Percentiles rank a stretch among this genome's conserved stretches.
These are phyloP conservation scores for Neodiprion fabricii DNA, from an alignment of 1,140 invertebrate genomes.

Conservation along the genomic window DNA sequence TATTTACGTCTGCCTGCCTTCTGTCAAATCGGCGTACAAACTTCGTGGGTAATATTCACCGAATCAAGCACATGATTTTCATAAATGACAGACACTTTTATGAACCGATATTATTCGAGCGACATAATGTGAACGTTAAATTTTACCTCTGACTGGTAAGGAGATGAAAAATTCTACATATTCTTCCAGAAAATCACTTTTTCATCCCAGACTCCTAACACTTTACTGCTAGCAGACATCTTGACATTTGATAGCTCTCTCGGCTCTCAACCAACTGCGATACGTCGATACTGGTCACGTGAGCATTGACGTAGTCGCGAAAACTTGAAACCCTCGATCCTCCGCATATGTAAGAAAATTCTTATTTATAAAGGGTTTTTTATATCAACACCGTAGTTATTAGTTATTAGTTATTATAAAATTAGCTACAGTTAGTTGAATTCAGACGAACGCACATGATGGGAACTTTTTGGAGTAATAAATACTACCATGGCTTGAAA, in stretches of 20 bases:
- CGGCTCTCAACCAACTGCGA: constrained; percentile 31
- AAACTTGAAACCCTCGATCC: neutral
- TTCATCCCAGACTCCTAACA: constrained; percentile 40
- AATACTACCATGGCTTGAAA: no score
- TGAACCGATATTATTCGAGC: neutral
- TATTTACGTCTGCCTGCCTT: constrained; percentile 50
- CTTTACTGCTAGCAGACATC: constrained; percentile 51
- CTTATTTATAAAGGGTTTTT: no score
- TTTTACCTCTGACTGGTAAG: constrained; percentile 43
- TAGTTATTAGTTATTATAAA: no score
- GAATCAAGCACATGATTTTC: neutral
- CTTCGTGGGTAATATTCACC: constrained; percentile 33
- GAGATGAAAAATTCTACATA: constrained; percentile 42
- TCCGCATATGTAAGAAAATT: no score
- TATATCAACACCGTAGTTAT: no score
- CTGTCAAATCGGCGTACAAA: constrained; percentile 44
- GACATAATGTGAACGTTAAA: constrained; percentile 35
- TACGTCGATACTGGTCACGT: constrained; percentile 51
- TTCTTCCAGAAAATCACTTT: constrained; percentile 37
- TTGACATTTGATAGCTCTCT: constrained; percentile 37
- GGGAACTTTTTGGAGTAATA: no score
- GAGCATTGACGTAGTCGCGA: constrained; percentile 12
- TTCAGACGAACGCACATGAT: no score
- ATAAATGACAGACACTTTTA: neutral
- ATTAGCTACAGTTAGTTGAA: no score